Evolutionary conservation across 1,140 invertebrate genomes (phyloP).

Genomic region (Zaprionus inermis): DNA sequence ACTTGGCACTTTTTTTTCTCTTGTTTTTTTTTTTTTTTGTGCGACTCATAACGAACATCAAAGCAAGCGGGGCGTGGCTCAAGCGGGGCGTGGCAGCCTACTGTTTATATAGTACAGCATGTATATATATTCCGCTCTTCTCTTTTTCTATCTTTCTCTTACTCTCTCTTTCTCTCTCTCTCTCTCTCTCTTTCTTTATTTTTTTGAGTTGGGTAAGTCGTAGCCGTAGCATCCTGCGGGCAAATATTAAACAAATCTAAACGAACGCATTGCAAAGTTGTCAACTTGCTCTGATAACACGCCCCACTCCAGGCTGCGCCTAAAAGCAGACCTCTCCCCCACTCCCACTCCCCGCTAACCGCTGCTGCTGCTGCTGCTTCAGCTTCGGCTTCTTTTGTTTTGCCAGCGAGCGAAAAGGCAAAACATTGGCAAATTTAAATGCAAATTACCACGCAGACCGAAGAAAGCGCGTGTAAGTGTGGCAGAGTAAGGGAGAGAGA

Average conservation of each 20-base stretch:
- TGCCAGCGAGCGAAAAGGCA: slow-evolving; percentile 75
- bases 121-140: slow-evolving; percentile 2
- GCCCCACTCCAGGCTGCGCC: slow-evolving; percentile 17
- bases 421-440: slow-evolving; percentile 82
- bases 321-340: not conserved
- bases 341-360: not conserved
- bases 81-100: not conserved
- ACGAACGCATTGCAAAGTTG: slow-evolving; percentile 79
- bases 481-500: too few relatives aligned
- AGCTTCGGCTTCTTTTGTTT: slow-evolving; percentile 50
- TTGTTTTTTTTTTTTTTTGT: not conserved
- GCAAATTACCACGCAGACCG: slow-evolving; percentile 71
- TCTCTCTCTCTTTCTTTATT: not conserved
- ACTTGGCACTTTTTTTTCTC: slow-evolving; percentile 65
- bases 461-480: slow-evolving; percentile 25
- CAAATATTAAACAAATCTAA: slow-evolving; percentile 79
- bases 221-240: slow-evolving; percentile 59
- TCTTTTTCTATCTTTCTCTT: not conserved
- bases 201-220: slow-evolving; percentile 50
- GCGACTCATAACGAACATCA: slow-evolving; percentile 59
- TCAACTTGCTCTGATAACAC: slow-evolving; percentile 74
- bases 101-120: slow-evolving; percentile 4
- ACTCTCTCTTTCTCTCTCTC: not conserved
- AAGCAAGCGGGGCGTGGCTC: slow-evolving; percentile 46
- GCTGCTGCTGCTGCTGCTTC: not conserved